Evolutionary conservation across 2,797 vertebrate species (phyloP), one percentile per base, ranked within the genome.

Genomic region (Hyperoplus lanceolatus): DNA sequence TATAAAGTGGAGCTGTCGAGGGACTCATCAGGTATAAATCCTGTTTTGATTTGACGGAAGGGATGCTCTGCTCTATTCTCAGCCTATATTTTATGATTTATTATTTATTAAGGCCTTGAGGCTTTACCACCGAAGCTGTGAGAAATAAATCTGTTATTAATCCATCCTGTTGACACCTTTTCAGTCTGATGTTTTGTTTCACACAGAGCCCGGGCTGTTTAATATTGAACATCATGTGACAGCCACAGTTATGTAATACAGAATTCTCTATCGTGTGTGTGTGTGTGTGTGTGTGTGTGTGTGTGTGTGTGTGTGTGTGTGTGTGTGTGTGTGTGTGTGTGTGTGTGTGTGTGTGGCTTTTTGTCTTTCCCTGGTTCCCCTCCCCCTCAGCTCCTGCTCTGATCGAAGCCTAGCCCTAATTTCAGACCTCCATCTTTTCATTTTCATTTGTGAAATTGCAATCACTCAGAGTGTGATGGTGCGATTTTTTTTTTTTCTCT

Each of bases 201-300:
- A 29, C 16, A 10, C 41, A 3, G 46, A 51, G 14, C 66, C 78
- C 70, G 79, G 75, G 77, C 72, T 82, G 83, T 29, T 77, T 76
- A 8, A 36, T 55, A 41, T 16, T 58, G 6, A 61, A 36, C 71
- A 58, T 54, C 41, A 48, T 18, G 53, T 16, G 55, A 46, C 4
- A 8, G 45, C 51, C 11, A 41, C 77, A 80, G 73, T 79, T 79
- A 79, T 75, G 58, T 77, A 79, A 81, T 3, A 5, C 29, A 11
- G 5, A 55, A 21, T 46, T 29, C 29, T 29, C 29, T 3, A 3
- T 29, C 29, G 3, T 3, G 29, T 29, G 3, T 29, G 29, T 3
- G 38, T 4, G 39, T 43, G 42, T 29, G 3, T 29, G 3, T 3
- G 29, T 29, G 3, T 29, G 3, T 3, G 29, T 29, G 3, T 29